Percentiles rank a stretch among this genome's conserved stretches.
phyloP scores from a whole-genome alignment of 2,888 invertebrate genomes.

The Dryobotodes eremita region DNA sequence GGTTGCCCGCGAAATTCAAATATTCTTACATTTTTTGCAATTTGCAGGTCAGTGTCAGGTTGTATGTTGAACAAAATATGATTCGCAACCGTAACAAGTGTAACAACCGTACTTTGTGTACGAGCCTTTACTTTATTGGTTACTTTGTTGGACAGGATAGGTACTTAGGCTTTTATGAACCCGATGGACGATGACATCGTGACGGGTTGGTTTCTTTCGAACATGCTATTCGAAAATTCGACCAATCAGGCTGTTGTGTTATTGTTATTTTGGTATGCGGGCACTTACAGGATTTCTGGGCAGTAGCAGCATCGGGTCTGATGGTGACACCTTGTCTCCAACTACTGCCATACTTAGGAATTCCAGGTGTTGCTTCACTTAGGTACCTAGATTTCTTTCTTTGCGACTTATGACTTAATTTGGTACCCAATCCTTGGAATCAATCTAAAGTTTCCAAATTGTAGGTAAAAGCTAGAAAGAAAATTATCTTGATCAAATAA shows the following conservation, averaged over 20 bases:
- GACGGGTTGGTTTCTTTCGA: neutral
- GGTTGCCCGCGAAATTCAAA: too few relatives aligned
- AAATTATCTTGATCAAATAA: neutral
- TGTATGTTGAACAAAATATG: too few relatives aligned
- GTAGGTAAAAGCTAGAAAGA: constrained; percentile 2
- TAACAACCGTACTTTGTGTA: too few relatives aligned
- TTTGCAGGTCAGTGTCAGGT: too few relatives aligned
- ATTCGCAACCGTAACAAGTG: too few relatives aligned
- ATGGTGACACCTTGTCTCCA: constrained; percentile 24
- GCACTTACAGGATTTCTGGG: constrained; percentile 45
- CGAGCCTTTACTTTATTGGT: too few relatives aligned
- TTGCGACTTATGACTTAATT: neutral
- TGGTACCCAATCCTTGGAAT: neutral
- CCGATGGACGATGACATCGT: too few relatives aligned
- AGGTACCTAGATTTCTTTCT: neutral
- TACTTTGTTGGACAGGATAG: too few relatives aligned
- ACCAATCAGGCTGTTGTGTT: neutral
- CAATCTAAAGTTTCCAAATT: neutral
- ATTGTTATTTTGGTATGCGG: neutral
- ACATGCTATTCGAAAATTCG: neutral
- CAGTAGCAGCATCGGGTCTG: constrained; percentile 41
- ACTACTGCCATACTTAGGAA: constrained; percentile 45
- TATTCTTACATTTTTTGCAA: too few relatives aligned
- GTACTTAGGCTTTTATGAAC: too few relatives aligned
- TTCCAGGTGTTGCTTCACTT: constrained; percentile 1